phyloP scores from a whole-genome alignment of 2,113 vertebrate species.

The Salminus brasiliensis region DNA sequence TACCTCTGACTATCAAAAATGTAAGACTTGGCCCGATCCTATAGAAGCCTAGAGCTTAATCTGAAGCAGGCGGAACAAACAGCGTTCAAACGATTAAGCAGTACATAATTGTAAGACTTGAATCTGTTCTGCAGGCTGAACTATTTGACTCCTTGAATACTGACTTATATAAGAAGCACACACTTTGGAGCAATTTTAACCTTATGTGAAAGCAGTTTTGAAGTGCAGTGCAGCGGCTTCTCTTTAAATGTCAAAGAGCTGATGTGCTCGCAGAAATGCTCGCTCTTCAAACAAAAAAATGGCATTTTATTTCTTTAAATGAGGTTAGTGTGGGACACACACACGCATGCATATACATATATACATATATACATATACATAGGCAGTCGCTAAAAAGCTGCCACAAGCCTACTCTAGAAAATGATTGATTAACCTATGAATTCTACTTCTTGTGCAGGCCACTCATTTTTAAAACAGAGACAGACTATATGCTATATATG shows the following conservation, averaged over 20 bases:
- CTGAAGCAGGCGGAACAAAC: conserved; percentile 15
- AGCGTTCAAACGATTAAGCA: background rate
- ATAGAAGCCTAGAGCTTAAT: conserved; percentile 2
- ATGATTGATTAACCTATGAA: conserved; percentile 39
- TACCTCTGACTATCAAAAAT: background rate
- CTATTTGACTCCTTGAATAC: conserved; percentile 19
- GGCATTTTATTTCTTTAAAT: background rate
- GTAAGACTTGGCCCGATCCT: background rate
- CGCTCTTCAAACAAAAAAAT: conserved; percentile 20
- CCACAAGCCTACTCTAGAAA: background rate
- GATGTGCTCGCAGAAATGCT: conserved; percentile 15
- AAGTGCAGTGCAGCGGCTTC: conserved; percentile 8
- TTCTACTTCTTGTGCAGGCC: conserved; percentile 70
- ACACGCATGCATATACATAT: too few relatives aligned
- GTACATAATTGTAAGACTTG: conserved; percentile 34
- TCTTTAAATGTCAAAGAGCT: conserved; percentile 60
- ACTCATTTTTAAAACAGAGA: conserved; percentile 67
- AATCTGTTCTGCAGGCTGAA: conserved; percentile 32
- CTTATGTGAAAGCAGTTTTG: conserved; percentile 6
- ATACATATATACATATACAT: too few relatives aligned
- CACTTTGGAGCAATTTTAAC: background rate
- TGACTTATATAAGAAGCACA: conserved; percentile 19
- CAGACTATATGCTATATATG: background rate
- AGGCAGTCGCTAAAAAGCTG: conserved; percentile 22
- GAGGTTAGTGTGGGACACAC: conserved; percentile 7